Evolutionary conservation across 2,797 vertebrate species (phyloP).

Genomic region (Triplophysa bombifrons): DNA sequence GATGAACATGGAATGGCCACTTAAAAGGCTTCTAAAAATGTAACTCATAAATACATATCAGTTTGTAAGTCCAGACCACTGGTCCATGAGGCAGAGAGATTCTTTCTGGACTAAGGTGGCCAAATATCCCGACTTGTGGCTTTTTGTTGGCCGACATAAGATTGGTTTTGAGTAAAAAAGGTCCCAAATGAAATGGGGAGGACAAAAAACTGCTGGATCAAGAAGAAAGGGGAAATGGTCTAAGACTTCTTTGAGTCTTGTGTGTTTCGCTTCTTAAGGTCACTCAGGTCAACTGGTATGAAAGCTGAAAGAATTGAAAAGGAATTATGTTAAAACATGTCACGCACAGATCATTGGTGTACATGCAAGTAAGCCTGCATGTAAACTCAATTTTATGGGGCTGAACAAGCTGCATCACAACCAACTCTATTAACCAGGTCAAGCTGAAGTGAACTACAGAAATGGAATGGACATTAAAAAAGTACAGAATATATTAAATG

Average conservation of each 20-base stretch:
- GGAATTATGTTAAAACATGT: not conserved
- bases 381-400: not conserved
- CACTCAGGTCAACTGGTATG: conserved; percentile 94
- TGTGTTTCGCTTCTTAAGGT: conserved; percentile 92
- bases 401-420: not conserved
- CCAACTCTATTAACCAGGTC: not conserved
- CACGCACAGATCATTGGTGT: not conserved
- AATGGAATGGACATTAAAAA: too few species aligned
- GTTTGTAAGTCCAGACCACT: conserved; percentile 61
- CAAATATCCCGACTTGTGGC: conserved; percentile 63
- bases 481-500: too few species aligned
- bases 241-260: conserved; percentile 97
- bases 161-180: conserved; percentile 66
- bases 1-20: conserved; percentile 50
- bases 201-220: conserved; percentile 56
- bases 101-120: conserved; percentile 66
- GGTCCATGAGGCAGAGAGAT: conserved; percentile 61
- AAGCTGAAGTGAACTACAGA: not conserved
- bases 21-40: conserved; percentile 19
- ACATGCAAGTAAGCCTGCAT: too few species aligned
- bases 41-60: conserved; percentile 29
- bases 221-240: conserved; percentile 61
- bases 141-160: conserved; percentile 65
- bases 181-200: conserved; percentile 69
- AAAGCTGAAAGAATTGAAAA: conserved; percentile 79